phyloP scores from a whole-genome alignment of 1,140 invertebrate genomes.

The Saccostrea echinata region DNA sequence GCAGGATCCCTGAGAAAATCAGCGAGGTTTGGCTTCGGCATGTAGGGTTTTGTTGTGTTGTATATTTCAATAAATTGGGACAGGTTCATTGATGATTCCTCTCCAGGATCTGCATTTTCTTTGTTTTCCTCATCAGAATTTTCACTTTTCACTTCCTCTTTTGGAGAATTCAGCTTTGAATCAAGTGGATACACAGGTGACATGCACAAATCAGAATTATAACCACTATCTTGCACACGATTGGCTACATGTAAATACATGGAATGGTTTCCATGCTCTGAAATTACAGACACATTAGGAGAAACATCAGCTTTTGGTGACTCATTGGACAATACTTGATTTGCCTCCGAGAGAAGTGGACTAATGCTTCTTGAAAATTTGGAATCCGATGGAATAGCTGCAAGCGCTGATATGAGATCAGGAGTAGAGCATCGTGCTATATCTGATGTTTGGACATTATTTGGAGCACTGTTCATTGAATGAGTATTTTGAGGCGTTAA shows the following conservation, averaged over 20 bases:
- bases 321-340: conserved; percentile 16
- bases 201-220: conserved; percentile 61
- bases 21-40: conserved; percentile 43
- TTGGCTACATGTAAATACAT: conserved; percentile 51
- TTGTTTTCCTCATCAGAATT: conserved; percentile 53
- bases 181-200: conserved; percentile 62
- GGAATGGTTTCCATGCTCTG: neutral
- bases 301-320: neutral
- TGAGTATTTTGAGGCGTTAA: conserved; percentile 28
- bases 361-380: conserved; percentile 20
- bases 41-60: conserved; percentile 10
- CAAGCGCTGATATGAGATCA: conserved; percentile 59
- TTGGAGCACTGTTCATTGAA: conserved; percentile 13
- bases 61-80: conserved; percentile 10
- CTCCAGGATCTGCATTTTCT: conserved; percentile 31
- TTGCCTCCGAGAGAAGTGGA: conserved; percentile 36
- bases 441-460: conserved; percentile 44
- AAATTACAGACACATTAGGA: conserved; percentile 20
- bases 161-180: conserved; percentile 34
- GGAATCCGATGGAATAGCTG: conserved; percentile 49
- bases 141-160: neutral
- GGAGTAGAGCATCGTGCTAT: conserved; percentile 66
- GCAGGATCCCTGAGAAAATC: conserved; percentile 46
- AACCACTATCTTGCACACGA: conserved; percentile 65
- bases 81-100: neutral